Conservation (phyloP, 92 coral and sea anemone genomes). For the Palythoa grandiflora region DNA sequence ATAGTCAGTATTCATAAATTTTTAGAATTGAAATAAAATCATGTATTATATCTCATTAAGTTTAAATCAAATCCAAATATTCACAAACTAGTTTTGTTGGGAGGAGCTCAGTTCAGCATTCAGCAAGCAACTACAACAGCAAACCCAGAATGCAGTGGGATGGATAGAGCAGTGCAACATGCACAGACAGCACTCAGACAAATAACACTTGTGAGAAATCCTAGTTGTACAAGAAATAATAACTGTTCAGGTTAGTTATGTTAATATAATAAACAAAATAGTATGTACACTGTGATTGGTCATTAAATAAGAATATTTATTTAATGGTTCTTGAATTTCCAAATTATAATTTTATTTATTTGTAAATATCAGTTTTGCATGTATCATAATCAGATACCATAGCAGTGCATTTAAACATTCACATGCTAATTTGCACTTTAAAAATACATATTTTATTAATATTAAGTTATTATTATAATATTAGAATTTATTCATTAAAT, state of each 20-base stretch:
- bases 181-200: conserved; percentile 44
- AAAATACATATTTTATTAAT: too few relatives aligned
- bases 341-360: too few relatives aligned
- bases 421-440: too few relatives aligned
- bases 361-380: too few relatives aligned
- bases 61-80: neutral
- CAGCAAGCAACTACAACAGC: conserved; percentile 39
- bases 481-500: too few relatives aligned
- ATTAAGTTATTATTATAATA: too few relatives aligned
- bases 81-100: conserved; percentile 44
- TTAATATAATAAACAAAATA: too few relatives aligned
- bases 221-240: conserved; percentile 35
- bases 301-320: too few relatives aligned
- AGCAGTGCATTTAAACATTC: too few relatives aligned
- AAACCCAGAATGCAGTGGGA: conserved; percentile 71
- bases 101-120: conserved; percentile 31
- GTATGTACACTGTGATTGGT: too few relatives aligned
- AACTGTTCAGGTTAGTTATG: conserved; percentile 52
- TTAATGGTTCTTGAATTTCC: too few relatives aligned
- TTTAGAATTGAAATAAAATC: neutral
- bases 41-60: neutral
- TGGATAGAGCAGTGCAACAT: conserved; percentile 54
- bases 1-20: neutral
- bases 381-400: too few relatives aligned
- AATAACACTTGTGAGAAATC: neutral